A percentile compares a stretch with the other conserved stretches of the same genome.
Conservation (phyloP, 2,113 vertebrate genomes). For the Psittacula cyanocephala region DNA sequence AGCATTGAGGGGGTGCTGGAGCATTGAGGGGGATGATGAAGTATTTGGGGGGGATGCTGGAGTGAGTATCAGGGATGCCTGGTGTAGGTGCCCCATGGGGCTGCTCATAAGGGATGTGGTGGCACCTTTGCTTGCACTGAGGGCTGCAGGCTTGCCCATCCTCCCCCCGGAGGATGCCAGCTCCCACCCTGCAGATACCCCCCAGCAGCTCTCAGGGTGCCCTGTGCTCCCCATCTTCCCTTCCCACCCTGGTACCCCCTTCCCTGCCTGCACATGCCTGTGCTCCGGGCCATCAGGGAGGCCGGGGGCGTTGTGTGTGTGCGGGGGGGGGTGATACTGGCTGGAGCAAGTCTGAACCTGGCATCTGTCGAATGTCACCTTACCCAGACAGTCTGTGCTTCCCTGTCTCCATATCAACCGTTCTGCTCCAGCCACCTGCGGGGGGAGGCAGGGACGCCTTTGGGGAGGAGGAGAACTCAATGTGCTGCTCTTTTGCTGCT, state of each 20-base stretch:
- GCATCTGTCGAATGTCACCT: constrained; percentile 68
- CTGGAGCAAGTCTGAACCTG: constrained; percentile 46
- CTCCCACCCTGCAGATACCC: neutral
- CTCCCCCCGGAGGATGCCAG: neutral
- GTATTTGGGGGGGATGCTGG: neutral
- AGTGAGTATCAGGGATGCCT: neutral
- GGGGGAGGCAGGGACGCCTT: constrained; percentile 23
- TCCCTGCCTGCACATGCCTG: neutral
- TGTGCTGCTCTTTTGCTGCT: neutral
- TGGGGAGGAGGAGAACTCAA: neutral
- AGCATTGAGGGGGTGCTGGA: neutral
- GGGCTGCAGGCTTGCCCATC: neutral
- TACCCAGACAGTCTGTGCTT: constrained; percentile 55
- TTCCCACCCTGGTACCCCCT: neutral
- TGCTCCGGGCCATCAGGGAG: neutral
- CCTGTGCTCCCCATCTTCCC: neutral
- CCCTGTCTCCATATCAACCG: constrained; percentile 68
- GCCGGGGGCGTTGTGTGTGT: neutral
- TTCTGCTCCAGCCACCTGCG: constrained; percentile 66
- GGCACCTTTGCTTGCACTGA: fast-evolving
- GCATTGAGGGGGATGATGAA: neutral
- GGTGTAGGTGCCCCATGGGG: neutral
- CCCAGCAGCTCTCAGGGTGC: neutral
- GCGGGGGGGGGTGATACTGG: neutral
- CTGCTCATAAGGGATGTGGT: neutral